phyloP scores from a whole-genome alignment of 2,797 vertebrate species.

The Garrulus glandarius region DNA sequence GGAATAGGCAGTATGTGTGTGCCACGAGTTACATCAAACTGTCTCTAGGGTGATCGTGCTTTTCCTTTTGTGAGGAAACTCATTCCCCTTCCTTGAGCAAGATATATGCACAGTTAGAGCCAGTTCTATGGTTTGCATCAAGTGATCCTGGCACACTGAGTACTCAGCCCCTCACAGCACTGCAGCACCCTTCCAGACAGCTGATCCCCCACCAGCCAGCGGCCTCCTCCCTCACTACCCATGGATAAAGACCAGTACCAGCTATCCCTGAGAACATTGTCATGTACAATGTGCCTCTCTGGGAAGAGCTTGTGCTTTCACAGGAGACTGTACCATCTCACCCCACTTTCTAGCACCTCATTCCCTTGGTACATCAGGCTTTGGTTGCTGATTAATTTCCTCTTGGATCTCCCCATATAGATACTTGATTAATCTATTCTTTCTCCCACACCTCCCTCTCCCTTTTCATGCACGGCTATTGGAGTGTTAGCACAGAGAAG shows the following conservation, averaged over 20 bases:
- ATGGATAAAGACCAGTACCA: background rate
- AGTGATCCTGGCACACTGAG: background rate
- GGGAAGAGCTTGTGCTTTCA: background rate
- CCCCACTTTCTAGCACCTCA: background rate
- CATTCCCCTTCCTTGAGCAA: background rate
- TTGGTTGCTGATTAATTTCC: background rate
- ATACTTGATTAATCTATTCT: background rate
- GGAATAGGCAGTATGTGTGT: background rate
- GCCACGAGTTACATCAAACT: background rate
- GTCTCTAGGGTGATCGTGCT: background rate
- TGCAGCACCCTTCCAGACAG: background rate
- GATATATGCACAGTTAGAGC: background rate
- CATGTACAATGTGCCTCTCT: accelerated
- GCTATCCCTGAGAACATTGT: background rate
- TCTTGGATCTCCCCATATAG: background rate
- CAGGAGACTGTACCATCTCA: accelerated
- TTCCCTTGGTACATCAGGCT: background rate
- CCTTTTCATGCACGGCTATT: background rate
- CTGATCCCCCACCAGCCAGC: background rate
- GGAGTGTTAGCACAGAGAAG: background rate
- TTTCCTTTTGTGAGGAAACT: background rate
- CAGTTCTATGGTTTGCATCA: background rate
- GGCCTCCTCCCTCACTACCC: background rate
- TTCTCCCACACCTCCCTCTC: background rate
- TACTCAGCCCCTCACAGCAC: background rate